phyloP scores from a whole-genome alignment of 2,888 invertebrate genomes.

The Pocota personata region DNA sequence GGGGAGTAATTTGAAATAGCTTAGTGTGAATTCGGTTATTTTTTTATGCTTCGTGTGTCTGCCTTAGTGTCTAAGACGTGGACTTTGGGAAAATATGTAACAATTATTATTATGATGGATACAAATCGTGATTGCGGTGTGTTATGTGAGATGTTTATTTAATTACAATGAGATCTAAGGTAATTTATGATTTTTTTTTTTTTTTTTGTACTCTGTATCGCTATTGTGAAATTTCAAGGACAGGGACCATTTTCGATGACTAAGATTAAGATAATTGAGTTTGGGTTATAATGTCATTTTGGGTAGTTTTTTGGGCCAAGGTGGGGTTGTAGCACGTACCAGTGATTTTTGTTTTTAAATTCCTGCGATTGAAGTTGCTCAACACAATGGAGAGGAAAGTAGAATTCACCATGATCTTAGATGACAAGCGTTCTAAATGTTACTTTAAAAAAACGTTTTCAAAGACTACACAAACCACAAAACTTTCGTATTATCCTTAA shows the following conservation, averaged over 20 bases:
- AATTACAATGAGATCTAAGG: constrained; percentile 35
- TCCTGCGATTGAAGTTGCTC: too few species aligned
- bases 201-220: neutral
- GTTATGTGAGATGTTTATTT: constrained; percentile 53
- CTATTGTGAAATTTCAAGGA: constrained; percentile 31
- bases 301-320: constrained; percentile 17
- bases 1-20: constrained; percentile 40
- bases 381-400: too few species aligned
- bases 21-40: constrained; percentile 21
- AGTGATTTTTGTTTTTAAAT: neutral
- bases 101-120: constrained; percentile 53
- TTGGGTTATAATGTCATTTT: constrained; percentile 8
- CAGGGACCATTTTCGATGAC: constrained; percentile 20
- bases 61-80: neutral
- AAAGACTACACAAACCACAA: too few species aligned
- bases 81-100: constrained; percentile 56
- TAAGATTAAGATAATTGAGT: constrained; percentile 2
- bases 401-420: too few species aligned
- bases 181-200: constrained; percentile 12
- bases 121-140: constrained; percentile 51
- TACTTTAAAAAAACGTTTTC: too few species aligned
- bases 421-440: too few species aligned
- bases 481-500: too few species aligned
- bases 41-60: neutral
- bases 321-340: neutral